A percentile compares a stretch with the other conserved stretches of the same genome.
Evolutionary conservation across 1,140 invertebrate genomes (phyloP).

Genomic region (Epicauta chinensis): DNA sequence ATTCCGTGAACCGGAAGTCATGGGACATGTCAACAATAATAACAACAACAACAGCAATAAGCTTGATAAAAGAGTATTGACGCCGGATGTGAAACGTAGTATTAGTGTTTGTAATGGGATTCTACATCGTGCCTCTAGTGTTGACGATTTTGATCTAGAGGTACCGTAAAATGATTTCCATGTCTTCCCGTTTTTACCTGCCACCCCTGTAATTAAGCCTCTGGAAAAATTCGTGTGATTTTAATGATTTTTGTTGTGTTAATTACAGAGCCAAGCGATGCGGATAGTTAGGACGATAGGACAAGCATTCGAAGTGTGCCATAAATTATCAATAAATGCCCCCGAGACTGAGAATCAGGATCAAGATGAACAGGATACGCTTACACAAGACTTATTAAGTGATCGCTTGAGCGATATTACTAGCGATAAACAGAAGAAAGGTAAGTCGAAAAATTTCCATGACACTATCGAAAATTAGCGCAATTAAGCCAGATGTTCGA

Average conservation of each 20-base stretch:
- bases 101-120: constrained; percentile 23
- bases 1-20: constrained; percentile 76
- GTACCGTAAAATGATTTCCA: constrained; percentile 19
- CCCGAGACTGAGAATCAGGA: constrained; percentile 50
- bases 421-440: constrained; percentile 53
- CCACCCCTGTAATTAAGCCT: too few species aligned
- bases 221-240: not conserved
- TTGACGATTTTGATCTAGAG: constrained; percentile 37
- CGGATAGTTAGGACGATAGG: constrained; percentile 94
- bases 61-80: not conserved
- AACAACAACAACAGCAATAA: constrained; percentile 3
- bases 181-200: too few species aligned
- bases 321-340: constrained; percentile 69
- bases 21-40: constrained; percentile 1
- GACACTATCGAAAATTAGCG: too few species aligned
- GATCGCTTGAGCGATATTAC: constrained; percentile 49
- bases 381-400: constrained; percentile 50
- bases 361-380: constrained; percentile 55
- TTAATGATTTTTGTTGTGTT: constrained; percentile 1
- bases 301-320: constrained; percentile 98
- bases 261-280: constrained; percentile 92
- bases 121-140: constrained; percentile 23
- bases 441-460: too few species aligned
- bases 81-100: constrained; percentile 27
- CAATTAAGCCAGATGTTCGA: too few species aligned